Base-by-base conservation (phyloP, 2,888 invertebrate genomes). In the Podotricha telesiphe region DNA sequence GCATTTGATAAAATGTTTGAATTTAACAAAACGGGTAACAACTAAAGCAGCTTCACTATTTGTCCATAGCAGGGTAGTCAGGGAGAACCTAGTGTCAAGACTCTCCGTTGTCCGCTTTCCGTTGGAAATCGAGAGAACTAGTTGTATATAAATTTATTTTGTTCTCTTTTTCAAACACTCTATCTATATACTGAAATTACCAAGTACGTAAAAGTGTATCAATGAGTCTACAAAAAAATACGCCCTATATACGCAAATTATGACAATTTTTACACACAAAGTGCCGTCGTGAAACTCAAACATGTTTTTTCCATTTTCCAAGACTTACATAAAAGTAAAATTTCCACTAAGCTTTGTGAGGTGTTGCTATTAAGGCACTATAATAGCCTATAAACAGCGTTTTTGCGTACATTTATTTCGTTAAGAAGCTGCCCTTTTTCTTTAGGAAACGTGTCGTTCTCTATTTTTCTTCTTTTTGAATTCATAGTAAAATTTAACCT, bases 241-340 rank as follows among this genome's bases (percentile, higher is more conserved):
- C 1, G 15, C 7, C 0, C 40, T 8, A 22, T 4, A 42, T 10
- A 15, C 19, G 40, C 13, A 42, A 42, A 58, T 22, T 22, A 40
- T 42, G 20, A 42, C n/a, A 40, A 0, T 22, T 58, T 58, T 58
- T 20, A 15, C 42, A 15, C 40, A 42, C 22, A 58, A 58, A 58
- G 2, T 22, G 42, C n/a, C 22, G 17, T 34, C 55, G 55, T 65
- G 55, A 65, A 65, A 28, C 10, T 34, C 17, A 8, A 13, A 45
- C 59, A 65, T 8, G 59, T 53, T 59, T 51, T 68, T 62, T 53
- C 51, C 68, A 61, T 63, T 55, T 65, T 61, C 58, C 59, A 63
- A 59, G 37, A 55, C 45, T 65, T 34, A 45, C 5, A 47, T 47
- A 42, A 15, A 51, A 15, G 42, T 42, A 42, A 58, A 58, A 58